phyloP scores from a whole-genome alignment of 2,113 vertebrate species.

The Onychostruthus taczanowskii region DNA sequence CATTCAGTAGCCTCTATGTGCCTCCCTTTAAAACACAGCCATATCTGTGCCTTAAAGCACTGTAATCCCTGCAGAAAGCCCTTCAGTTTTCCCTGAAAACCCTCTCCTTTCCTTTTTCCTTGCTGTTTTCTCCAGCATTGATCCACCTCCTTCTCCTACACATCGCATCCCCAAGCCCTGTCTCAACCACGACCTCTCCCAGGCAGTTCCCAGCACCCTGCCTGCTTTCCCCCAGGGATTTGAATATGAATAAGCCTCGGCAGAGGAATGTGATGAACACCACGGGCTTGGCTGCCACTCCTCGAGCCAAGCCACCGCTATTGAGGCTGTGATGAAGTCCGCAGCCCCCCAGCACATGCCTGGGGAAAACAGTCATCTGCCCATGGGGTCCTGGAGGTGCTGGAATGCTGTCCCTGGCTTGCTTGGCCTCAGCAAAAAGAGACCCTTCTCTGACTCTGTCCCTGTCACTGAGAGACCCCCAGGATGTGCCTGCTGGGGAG shows the following conservation, averaged over 20 bases:
- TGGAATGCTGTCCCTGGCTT: background rate
- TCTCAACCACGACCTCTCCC: background rate
- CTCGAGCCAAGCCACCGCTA: background rate
- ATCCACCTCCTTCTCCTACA: background rate
- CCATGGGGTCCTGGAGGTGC: background rate
- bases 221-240: constrained; percentile 22
- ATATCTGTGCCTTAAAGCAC: background rate
- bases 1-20: accelerated
- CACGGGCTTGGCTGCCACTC: background rate
- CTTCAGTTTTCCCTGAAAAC: background rate
- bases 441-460: background rate
- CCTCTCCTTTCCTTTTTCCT: background rate
- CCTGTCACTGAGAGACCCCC: background rate
- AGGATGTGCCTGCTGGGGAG: background rate
- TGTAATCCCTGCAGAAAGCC: background rate
- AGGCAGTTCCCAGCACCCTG: background rate
- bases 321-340: background rate
- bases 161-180: background rate
- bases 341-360: background rate
- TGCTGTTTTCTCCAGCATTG: accelerated
- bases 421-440: accelerated
- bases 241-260: constrained; percentile 60
- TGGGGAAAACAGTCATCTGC: background rate
- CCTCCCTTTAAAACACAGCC: background rate
- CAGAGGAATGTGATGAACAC: background rate